Conservation (phyloP, 2,888 invertebrate genomes). For the Tiphia femorata region DNA sequence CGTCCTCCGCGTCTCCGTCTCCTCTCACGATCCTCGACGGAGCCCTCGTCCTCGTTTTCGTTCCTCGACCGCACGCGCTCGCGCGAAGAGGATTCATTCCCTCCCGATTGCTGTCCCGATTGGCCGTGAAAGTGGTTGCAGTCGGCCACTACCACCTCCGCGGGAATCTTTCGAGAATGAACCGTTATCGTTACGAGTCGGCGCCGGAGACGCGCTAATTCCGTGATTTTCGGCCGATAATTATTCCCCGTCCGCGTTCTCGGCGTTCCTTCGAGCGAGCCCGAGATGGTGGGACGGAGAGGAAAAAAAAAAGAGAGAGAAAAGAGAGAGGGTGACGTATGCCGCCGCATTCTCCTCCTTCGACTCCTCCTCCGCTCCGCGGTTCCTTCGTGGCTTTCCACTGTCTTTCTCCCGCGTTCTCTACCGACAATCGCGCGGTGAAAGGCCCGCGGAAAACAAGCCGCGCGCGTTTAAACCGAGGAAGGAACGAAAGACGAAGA, state of each 20-base stretch:
- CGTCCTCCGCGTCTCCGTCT: neutral
- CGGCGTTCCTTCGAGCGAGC: neutral
- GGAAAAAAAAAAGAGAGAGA: neutral
- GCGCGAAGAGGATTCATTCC: neutral
- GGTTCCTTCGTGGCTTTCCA: constrained; percentile 4
- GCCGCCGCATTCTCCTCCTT: no score
- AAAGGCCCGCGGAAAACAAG: neutral
- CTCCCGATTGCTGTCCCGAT: neutral
- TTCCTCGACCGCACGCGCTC: neutral
- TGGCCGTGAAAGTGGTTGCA: neutral
- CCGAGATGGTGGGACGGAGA: neutral
- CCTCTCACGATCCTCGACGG: no score
- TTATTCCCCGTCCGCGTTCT: neutral
- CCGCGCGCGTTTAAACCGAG: no score
- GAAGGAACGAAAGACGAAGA: no score
- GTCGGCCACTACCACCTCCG: neutral
- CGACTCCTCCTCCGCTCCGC: neutral
- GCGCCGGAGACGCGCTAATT: neutral
- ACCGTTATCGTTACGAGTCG: neutral
- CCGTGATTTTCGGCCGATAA: no score
- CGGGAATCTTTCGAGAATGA: neutral
- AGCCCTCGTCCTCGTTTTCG: neutral
- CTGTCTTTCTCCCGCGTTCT: constrained; percentile 7
- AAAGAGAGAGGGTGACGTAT: no score
- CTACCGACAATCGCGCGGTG: no score